Evolutionary conservation across 2,113 vertebrate genomes (phyloP).

Genomic region (Todiramphus saurophagus): DNA sequence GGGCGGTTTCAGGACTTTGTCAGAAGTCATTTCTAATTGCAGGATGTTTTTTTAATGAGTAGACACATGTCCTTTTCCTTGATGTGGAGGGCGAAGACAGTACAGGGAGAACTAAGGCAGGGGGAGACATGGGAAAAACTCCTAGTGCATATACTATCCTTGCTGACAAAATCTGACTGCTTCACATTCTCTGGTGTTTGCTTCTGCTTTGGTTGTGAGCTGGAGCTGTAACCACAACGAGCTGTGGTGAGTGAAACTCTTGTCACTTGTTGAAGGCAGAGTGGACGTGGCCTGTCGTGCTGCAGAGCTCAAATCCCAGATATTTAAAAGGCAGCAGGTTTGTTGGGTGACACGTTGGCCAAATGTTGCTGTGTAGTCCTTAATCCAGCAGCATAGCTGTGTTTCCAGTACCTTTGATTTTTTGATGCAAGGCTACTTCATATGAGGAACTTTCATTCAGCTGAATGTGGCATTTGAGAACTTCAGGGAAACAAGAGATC

Average conservation of each 20-base stretch:
- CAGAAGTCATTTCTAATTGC: slow-evolving; percentile 44
- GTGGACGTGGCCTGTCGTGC: background rate
- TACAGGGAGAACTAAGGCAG: background rate
- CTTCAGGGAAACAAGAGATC: background rate
- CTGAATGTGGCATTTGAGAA: background rate
- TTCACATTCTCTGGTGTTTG: background rate
- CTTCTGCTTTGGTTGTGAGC: background rate
- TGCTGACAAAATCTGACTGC: background rate
- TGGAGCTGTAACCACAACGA: background rate
- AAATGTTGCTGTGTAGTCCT: background rate
- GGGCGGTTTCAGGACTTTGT: slow-evolving; percentile 37
- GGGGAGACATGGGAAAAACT: background rate
- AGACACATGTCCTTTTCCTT: slow-evolving; percentile 45
- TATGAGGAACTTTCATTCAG: background rate
- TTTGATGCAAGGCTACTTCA: background rate
- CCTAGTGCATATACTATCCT: background rate
- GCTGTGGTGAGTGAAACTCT: background rate
- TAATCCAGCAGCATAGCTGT: background rate
- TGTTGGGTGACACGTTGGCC: background rate
- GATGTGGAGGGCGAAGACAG: background rate
- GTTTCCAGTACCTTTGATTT: background rate
- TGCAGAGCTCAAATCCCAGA: background rate
- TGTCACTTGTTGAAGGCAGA: background rate
- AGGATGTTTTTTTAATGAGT: slow-evolving; percentile 61
- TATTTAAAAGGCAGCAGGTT: background rate